Evolutionary conservation across 2,797 vertebrate species (phyloP).

Genomic region (Pachyuromys duprasi): DNA sequence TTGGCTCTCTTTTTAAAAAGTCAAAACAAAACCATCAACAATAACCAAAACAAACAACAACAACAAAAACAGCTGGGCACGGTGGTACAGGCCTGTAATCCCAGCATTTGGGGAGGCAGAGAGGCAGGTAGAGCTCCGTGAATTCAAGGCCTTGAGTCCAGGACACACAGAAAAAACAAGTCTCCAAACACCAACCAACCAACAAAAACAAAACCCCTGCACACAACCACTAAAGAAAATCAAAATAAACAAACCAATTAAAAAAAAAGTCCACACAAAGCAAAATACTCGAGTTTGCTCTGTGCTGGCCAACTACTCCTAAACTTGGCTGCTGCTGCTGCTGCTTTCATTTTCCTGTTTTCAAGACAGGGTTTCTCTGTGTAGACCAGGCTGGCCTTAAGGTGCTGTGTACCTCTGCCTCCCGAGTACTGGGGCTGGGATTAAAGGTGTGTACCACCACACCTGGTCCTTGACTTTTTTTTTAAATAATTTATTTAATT

Average conservation of each 20-base stretch:
- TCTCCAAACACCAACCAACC: neutral
- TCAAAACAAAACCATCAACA: neutral
- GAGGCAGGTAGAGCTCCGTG: no score
- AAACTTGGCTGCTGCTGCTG: no score
- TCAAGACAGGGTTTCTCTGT: neutral
- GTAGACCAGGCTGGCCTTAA: neutral
- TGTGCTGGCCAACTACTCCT: neutral
- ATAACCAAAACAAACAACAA: neutral
- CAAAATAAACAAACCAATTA: neutral
- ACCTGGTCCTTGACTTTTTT: neutral
- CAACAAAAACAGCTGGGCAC: no score
- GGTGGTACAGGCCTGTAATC: no score
- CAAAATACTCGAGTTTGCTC: neutral
- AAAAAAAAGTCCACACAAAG: neutral
- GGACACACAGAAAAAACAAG: no score
- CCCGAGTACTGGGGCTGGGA: neutral
- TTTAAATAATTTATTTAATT: no score
- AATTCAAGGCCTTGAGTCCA: no score
- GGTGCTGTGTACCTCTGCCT: neutral
- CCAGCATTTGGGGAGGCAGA: no score
- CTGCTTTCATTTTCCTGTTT: no score
- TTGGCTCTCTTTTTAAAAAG: neutral
- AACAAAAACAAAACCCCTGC: no score
- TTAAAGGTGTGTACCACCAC: neutral
- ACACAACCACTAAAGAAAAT: neutral